Base-by-base conservation (phyloP, 35 echinoderm and acorn worm species). In the Heliocidaris erythrogramma region DNA sequence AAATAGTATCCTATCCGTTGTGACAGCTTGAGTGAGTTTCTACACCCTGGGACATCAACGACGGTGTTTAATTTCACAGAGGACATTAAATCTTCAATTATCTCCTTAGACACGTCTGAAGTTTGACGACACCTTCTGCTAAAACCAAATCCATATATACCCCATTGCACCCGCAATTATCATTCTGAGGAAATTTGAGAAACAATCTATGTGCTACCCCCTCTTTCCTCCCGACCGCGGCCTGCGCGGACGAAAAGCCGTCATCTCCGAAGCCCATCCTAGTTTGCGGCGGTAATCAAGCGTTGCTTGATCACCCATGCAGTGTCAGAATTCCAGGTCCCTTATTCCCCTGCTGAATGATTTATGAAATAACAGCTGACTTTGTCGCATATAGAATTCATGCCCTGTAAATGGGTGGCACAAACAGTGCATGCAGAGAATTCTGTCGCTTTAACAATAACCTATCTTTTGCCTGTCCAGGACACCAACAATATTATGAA, bases 291-390 rank as follows among this genome's bases (percentile, higher is more conserved):
- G 31, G 87, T 89, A 59, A 92, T 59, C 91, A 92, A 92, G n/a
- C 31, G 49, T 59, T 52, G 91, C 48, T 92, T 92, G 48, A 92
- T 92, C 29, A 92, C 91, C 91, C 91, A 50, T 30, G 50, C 91
- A 50, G 91, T 59, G 48, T 92, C 91, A 59, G 49, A 92, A 52
- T 92, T 59, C 50, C 91, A 30, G 49, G 91, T 92, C 91, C 48
- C 50, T 48, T 92, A 92, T 92, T 59, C 50, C 91, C 49, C 47
- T 92, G 87, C 91, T 92, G 91, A 92, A 92, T 92, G 91, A 92
- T 92, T 92, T 92, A 92, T 92, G 91, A 59, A 50, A 59, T 52
- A 50, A 59, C 91, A 92, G 91, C 91, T 59, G 47, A 59, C 49
- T 92, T 49, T 59, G 48, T 92, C 50, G 49, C 91, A 92, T 92